Evolutionary conservation across 1,140 invertebrate species (phyloP).

Genomic region (Agrypnia vestita): DNA sequence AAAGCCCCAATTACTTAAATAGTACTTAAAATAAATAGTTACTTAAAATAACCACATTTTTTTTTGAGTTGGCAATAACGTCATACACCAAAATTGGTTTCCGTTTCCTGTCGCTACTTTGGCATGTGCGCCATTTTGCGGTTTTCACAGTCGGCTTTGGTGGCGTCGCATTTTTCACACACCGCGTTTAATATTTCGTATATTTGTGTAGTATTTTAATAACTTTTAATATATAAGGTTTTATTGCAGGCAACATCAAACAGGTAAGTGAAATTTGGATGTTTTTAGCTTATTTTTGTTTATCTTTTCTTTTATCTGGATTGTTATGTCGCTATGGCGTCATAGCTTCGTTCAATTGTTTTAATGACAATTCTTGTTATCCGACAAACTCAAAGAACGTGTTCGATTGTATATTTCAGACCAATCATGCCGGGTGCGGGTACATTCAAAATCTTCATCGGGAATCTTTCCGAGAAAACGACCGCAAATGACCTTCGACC

Average conservation of each 20-base stretch:
- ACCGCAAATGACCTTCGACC: constrained; percentile 88
- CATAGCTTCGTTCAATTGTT: constrained; percentile 45
- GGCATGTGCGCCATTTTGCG: constrained; percentile 46
- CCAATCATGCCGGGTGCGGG: constrained; percentile 88
- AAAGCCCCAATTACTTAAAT: too few relatives aligned
- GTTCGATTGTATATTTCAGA: constrained; percentile 58
- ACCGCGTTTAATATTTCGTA: background rate
- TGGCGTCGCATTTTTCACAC: constrained; percentile 21
- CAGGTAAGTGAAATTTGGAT: constrained; percentile 30
- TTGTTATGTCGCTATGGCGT: constrained; percentile 52
- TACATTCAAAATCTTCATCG: constrained; percentile 96
- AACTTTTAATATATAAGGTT: constrained; percentile 19
- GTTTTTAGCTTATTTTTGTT: constrained; percentile 29
- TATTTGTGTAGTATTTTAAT: constrained; percentile 20
- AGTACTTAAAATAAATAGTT: too few relatives aligned
- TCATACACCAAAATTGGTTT: background rate
- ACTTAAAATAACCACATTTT: background rate
- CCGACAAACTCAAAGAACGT: constrained; percentile 46
- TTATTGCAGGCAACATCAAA: constrained; percentile 6
- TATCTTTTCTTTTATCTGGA: constrained; percentile 36
- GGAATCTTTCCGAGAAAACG: constrained; percentile 93
- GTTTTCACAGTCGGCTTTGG: constrained; percentile 38
- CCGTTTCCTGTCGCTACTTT: constrained; percentile 43
- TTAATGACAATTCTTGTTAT: constrained; percentile 28
- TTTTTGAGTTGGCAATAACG: background rate